A percentile compares a stretch with the other conserved stretches of the same genome.
phyloP scores from a whole-genome alignment of 2,888 invertebrate species.

The Erpobdella octoculata region DNA sequence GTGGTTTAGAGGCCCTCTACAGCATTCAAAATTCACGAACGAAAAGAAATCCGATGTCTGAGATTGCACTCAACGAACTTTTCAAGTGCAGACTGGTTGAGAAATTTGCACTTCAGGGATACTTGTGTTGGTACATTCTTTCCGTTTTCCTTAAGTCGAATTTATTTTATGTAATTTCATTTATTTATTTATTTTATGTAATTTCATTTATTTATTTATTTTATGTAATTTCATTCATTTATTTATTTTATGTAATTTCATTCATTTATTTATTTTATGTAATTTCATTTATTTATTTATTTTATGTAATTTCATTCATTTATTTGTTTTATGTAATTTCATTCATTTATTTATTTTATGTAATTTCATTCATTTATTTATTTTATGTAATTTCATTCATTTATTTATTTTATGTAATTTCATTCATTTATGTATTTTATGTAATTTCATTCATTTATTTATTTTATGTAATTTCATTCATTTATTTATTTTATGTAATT shows the following conservation, averaged over 20 bases:
- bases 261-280: background rate
- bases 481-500: background rate
- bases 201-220: background rate
- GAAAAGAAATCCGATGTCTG: background rate
- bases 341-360: background rate
- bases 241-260: no score
- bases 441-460: background rate
- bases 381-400: background rate
- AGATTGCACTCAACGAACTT: background rate
- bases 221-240: background rate
- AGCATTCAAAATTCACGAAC: background rate
- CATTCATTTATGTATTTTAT: background rate
- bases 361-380: no score
- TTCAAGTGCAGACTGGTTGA: background rate
- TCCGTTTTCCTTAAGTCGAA: background rate
- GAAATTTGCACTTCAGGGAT: constrained; percentile 21
- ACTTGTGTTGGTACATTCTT: background rate
- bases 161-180: background rate
- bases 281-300: background rate
- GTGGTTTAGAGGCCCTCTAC: constrained; percentile 1
- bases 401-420: background rate
- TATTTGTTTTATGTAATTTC: background rate
- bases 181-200: background rate
- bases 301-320: no score
- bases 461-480: no score